These are phyloP conservation scores for Melanerpes aurifrons DNA, from an alignment of 2,113 vertebrate species.

Conservation along the genomic window DNA sequence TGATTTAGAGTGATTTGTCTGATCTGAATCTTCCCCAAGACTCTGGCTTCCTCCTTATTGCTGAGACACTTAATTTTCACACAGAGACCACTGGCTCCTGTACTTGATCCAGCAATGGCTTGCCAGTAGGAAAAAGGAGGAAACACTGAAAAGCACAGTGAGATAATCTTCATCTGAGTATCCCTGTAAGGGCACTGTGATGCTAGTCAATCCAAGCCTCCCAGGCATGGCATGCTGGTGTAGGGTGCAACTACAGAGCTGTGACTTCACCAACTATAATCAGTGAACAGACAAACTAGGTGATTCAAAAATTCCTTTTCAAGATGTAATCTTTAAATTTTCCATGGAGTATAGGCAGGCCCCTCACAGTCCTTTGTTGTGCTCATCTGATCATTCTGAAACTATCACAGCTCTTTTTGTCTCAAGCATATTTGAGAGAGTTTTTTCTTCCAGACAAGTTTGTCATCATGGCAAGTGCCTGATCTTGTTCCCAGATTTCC, in stretches of 20 bases:
- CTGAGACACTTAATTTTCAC: neutral
- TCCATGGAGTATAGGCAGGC: neutral
- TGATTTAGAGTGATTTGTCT: neutral
- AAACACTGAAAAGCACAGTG: neutral
- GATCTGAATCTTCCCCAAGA: neutral
- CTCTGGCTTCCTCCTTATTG: neutral
- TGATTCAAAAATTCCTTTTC: neutral
- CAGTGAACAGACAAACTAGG: neutral
- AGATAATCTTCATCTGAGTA: neutral
- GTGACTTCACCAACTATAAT: neutral
- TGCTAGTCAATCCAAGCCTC: neutral
- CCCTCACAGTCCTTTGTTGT: neutral
- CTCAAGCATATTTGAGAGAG: accelerated
- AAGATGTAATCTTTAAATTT: neutral
- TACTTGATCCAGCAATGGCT: neutral
- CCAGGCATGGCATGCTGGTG: neutral
- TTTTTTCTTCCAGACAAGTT: neutral
- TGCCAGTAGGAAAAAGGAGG: neutral
- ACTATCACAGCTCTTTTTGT: neutral
- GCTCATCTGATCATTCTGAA: neutral
- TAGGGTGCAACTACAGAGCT: neutral
- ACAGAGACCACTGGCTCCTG: neutral
- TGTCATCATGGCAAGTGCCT: accelerated
- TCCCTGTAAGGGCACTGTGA: neutral
- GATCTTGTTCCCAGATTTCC: neutral